Evolutionary conservation across 2,888 invertebrate species (phyloP), one percentile per base, ranked within the genome.

Genomic region (Coleophora flavipennella): DNA sequence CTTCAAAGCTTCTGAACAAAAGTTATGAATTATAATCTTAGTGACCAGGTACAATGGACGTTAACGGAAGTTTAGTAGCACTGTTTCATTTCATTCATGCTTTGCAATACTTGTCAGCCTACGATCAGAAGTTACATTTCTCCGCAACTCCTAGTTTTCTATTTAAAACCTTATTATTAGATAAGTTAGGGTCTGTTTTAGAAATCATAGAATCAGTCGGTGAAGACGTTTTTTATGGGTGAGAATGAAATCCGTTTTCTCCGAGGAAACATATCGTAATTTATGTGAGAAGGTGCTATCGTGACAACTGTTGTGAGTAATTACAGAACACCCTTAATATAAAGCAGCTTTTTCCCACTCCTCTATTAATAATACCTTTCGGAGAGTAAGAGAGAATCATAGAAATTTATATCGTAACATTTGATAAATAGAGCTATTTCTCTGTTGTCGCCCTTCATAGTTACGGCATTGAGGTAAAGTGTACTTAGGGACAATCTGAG

Each of bases 371-470:
- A 28, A 13, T 28, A 29, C 9, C 36, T 10, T 12, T 28, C 25
- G 13, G 10, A 20, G 13, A 2, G n/a, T 39, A 42, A 33, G 38
- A 31, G 36, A n/a, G 38, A 38, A 27, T 32, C 56, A 57, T 69
- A 20, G 20, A 20, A 20, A 20, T 20, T 20, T 77, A 71, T 69
- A 60, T 74, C 64, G 72, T 66, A 41, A 55, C 55, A 14, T 11
- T 55, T 60, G 63, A 57, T 57, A 20, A 20, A 20, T 20, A 20
- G 6, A 20, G 20, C 20, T 20, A 20, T 20, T 20, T 61, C 55
- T 57, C 61, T 61, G 58, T 59, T 70, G 73, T 76, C 74, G 57
- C 53, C 64, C 63, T 67, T 62, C 14, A 14, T 4, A 20, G 1
- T 10, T 14, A 6, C 8, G 20, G 33, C n/a, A 51, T 10, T 28